Conservation (phyloP, 2,113 vertebrate genomes). For the Nothocercus nigrocapillus region DNA sequence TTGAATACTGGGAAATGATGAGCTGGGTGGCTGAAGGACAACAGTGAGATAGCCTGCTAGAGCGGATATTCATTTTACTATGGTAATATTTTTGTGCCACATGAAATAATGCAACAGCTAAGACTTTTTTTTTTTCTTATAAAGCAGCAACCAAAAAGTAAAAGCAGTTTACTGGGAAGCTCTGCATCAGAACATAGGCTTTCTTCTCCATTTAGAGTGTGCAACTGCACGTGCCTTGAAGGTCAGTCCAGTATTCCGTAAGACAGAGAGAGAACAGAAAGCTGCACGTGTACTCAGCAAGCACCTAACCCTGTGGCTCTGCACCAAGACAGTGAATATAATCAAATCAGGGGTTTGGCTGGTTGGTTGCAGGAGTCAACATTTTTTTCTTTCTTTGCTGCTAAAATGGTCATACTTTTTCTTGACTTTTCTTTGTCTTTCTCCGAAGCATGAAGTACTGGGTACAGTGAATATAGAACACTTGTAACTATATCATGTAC, state of each 20-base stretch:
- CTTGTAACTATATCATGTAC: rapidly evolving
- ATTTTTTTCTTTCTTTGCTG: not conserved
- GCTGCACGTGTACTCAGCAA: not conserved
- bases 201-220: not conserved
- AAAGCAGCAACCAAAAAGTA: not conserved
- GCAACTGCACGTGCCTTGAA: not conserved
- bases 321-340: conserved; percentile 28
- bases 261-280: not conserved
- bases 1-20: conserved; percentile 20
- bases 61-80: not conserved
- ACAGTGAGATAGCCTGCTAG: not conserved
- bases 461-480: not conserved
- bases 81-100: not conserved
- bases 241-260: rapidly evolving
- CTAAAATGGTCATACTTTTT: not conserved
- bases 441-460: not conserved
- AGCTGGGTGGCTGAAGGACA: not conserved
- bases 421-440: not conserved
- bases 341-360: conserved; percentile 32
- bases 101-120: not conserved
- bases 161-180: not conserved
- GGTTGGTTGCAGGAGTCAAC: not conserved
- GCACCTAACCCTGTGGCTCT: not conserved
- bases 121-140: not conserved
- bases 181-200: not conserved